Evolutionary conservation across 2,113 vertebrate species (phyloP), one percentile per base, ranked within the genome.

Genomic region (Etheostoma spectabile): DNA sequence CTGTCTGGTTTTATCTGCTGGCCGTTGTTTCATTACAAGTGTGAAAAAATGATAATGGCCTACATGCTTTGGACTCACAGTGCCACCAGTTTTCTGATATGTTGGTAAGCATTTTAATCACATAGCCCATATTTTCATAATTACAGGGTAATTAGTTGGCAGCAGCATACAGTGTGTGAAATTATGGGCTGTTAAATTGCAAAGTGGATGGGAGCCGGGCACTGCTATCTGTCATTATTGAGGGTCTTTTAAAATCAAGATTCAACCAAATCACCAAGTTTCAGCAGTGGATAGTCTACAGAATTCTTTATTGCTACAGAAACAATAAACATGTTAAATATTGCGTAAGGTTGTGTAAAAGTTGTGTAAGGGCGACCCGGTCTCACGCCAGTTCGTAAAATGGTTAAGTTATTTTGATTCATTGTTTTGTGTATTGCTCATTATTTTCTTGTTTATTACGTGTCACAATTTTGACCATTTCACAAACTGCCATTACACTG

Each of bases 41-140:
- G 16, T 67, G 6, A 82, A 56, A 15, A 14, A 65, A 35, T 48
- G 7, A 1, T 21, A 53, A 62, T 52, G 2, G 4, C 21, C 8
- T 51, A 4, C 14, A 62, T 8, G 6, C 5, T 53, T 49, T 53
- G 2, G 19, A 51, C 33, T 53, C 18, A 19, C 49, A 56, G 18
- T 57, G 22, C 30, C 59, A 66, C 66, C 21, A 53, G 30, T 27
- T n/a, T 27, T 45, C 45, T 57, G 27, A 82, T 68, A 30, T 82
- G 42, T 86, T 76, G 53, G 45, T 63, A 64, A 79, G 67, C 77
- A 70, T 64, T 86, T 85, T 49, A 81, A 85, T 85, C 68, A 74
- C 59, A 75, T 35, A 7, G 0, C 64, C 60, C 11, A 15, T 75
- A 77, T 80, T 80, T 74, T 75, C 61, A 84, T 63, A 75, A 79